Evolutionary conservation across 2,113 vertebrate species (phyloP), one percentile per base, ranked within the genome.

Genomic region (Psilopogon haemacephalus): DNA sequence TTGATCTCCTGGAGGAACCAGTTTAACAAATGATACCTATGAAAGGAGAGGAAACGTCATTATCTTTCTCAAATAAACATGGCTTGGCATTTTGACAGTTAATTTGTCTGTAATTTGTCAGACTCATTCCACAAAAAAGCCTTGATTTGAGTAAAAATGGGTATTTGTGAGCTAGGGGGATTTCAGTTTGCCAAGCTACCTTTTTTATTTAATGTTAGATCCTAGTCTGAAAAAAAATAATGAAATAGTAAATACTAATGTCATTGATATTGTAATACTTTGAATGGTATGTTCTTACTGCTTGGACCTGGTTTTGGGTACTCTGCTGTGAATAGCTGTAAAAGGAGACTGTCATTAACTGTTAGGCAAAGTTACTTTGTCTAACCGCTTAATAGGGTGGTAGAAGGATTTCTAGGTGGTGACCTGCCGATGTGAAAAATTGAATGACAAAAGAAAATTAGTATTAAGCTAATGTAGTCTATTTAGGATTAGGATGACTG

Each of bases 1-100:
- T 95, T 97, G 92, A 97, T 95, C 95, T 95, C 56, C 69, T 79
- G 76, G 78, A 95, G n/a, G 62, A 95, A 77, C 89, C 84, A 87
- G 77, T 96, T 96, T 87, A 94, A 94, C 84, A 95, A 90, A 93
- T 82, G 84, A 91, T 96, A 75, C 59, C 58, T 87, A 18, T 68
- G 75, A 94, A 97, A 71, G 70, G 70, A 80, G 77, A 82, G 93
- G 91, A 92, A 94, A 89, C 48, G 74, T 75, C 56, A 50, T 85
- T 94, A 69, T 93, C 17, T 23, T 80, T 38, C 81, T 59, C 90
- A 90, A 88, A 91, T 87, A 94, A 92, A 75, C 48, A 10, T 26
- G 40, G 75, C 35, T 86, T 85, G 58, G 72, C 44, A 46, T 90
- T 71, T 91, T 55, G 75, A 62, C 81, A 94, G 85, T 60, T 84